Evolutionary conservation across 2,797 vertebrate genomes (phyloP).

Genomic region (Valencia hispanica): DNA sequence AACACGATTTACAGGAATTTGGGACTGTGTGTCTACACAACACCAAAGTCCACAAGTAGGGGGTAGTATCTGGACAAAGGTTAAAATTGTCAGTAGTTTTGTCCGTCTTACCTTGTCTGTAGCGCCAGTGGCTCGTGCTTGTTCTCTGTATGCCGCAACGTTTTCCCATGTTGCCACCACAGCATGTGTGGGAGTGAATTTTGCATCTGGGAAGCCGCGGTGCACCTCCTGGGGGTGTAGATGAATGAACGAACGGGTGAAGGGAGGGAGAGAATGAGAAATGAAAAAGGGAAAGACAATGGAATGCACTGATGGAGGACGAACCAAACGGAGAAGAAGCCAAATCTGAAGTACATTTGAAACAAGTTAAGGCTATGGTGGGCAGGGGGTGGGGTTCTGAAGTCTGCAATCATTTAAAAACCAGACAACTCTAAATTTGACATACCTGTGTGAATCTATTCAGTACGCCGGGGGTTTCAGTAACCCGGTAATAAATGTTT

Average conservation of each 20-base stretch:
- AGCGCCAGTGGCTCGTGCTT: slow-evolving; percentile 54
- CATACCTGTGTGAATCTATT: slow-evolving; percentile 71
- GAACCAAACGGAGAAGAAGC: slow-evolving; percentile 39
- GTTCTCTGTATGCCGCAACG: slow-evolving; percentile 88
- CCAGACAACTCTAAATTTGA: not conserved
- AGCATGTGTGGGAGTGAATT: slow-evolving; percentile 83
- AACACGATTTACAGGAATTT: slow-evolving; percentile 61
- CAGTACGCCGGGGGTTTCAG: slow-evolving; percentile 81
- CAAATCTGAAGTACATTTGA: slow-evolving; percentile 5
- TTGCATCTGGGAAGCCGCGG: slow-evolving; percentile 82
- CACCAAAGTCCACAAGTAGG: slow-evolving; percentile 1
- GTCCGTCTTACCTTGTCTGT: slow-evolving; percentile 81
- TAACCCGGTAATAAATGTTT: slow-evolving; percentile 89
- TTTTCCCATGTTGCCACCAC: slow-evolving; percentile 94
- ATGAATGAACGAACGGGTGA: slow-evolving; percentile 47
- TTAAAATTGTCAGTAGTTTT: not conserved
- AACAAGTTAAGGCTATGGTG: no score
- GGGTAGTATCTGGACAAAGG: not conserved
- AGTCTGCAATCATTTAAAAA: not conserved
- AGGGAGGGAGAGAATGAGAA: not conserved
- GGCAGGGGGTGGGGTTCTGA: not conserved
- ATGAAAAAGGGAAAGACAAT: slow-evolving; percentile 15
- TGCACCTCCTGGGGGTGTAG: slow-evolving; percentile 77
- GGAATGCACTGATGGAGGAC: slow-evolving; percentile 56
- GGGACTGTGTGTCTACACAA: slow-evolving; percentile 24